These are phyloP conservation scores for Hemichromis elongatus DNA, from an alignment of 2,113 vertebrate species.

Conservation along the genomic window DNA sequence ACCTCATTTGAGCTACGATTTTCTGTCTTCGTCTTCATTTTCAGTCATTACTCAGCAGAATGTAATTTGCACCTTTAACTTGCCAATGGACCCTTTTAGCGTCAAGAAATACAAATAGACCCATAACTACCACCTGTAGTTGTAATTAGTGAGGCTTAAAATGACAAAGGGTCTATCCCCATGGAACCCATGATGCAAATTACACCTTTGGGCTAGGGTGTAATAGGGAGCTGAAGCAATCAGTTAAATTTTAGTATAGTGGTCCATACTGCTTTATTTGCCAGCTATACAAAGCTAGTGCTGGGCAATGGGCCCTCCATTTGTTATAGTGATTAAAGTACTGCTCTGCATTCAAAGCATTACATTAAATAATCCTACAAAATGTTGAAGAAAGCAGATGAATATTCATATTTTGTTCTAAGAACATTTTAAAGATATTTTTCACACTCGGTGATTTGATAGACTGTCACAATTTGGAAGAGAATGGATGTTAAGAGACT, in stretches of 20 bases:
- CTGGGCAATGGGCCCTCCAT: slow-evolving; percentile 39
- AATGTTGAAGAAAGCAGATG: not conserved
- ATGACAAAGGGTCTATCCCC: slow-evolving; percentile 15
- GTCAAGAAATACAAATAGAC: slow-evolving; percentile 24
- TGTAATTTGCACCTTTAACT: slow-evolving; percentile 44
- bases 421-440: not conserved
- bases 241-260: not conserved
- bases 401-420: not conserved
- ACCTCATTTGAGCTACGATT: slow-evolving; percentile 7
- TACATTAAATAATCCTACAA: not conserved
- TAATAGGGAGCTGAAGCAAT: not conserved
- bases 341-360: not conserved
- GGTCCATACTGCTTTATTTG: slow-evolving; percentile 6
- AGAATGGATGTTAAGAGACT: not conserved
- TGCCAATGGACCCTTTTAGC: slow-evolving; percentile 26
- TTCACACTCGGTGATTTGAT: not conserved
- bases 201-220: slow-evolving; percentile 22
- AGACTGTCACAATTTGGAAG: not conserved
- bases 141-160: slow-evolving; percentile 33
- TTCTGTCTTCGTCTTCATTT: not conserved
- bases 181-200: slow-evolving; percentile 32
- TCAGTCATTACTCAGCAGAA: slow-evolving; percentile 8
- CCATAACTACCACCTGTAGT: slow-evolving; percentile 17
- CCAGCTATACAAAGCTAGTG: slow-evolving; percentile 34
- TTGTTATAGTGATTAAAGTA: not conserved